Evolutionary conservation across 2,113 vertebrate species (phyloP).

Genomic region (Rallus limicola): DNA sequence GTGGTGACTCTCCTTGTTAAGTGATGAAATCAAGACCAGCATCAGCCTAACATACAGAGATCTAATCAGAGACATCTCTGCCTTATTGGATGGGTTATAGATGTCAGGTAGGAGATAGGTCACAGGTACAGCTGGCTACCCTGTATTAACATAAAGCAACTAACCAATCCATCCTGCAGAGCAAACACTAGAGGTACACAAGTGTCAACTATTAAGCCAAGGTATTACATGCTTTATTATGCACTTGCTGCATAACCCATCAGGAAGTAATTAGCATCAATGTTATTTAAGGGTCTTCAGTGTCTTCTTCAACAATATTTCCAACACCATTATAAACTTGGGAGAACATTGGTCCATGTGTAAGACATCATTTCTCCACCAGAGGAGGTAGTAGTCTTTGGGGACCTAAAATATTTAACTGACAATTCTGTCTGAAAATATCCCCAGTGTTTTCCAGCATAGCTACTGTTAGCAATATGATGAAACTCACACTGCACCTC

Average conservation of each 20-base stretch:
- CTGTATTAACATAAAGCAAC: background rate
- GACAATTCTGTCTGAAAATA: background rate
- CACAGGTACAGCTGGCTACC: background rate
- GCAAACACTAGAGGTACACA: background rate
- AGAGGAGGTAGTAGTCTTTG: background rate
- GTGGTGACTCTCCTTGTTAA: background rate
- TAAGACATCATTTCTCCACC: background rate
- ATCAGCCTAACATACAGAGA: background rate
- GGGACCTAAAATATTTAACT: background rate
- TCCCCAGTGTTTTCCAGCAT: background rate
- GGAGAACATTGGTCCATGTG: background rate
- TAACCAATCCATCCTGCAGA: background rate
- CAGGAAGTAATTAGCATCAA: background rate
- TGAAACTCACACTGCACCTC: background rate
- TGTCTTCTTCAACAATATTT: background rate
- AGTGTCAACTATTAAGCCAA: background rate
- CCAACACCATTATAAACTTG: background rate
- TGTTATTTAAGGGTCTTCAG: background rate
- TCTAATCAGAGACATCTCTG: background rate
- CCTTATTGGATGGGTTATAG: background rate
- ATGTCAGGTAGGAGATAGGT: background rate
- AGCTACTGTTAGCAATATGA: rapidly evolving
- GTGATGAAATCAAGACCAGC: background rate
- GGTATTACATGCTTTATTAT: background rate
- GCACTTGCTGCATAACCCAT: background rate